Evolutionary conservation across 2,888 invertebrate genomes (phyloP), one percentile per base, ranked within the genome.

Genomic region (Stomorhina lunata): DNA sequence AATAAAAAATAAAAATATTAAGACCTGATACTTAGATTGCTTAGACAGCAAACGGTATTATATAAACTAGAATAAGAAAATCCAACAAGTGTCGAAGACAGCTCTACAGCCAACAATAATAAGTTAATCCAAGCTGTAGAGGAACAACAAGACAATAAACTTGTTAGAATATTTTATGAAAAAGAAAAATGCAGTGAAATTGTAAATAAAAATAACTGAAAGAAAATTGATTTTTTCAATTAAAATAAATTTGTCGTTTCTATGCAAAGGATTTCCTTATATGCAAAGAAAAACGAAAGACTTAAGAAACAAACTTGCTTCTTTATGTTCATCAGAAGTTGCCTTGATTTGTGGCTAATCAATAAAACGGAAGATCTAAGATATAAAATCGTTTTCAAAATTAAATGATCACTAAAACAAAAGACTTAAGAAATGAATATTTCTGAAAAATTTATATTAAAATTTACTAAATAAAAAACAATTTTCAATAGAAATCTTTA

Each of bases 291-390:
- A 84, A 84, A 83, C 81, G 40, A 85, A 86, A 84, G 86, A 88
- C 85, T 87, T 65, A 85, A 85, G 73, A 69, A 78, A 78, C 82
- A 75, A 86, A 86, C 85, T 83, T 84, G 61, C n/a, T n/a, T n/a
- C n/a, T n/a, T n/a, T n/a, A n/a, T n/a, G n/a, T n/a, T n/a, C n/a
- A 65, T 75, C 63, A 1, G 1, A 37, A 7, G 37, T n/a, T n/a
- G n/a, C n/a, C n/a, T n/a, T n/a, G n/a, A n/a, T n/a, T n/a, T n/a
- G n/a, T n/a, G n/a, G n/a, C n/a, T n/a, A n/a, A n/a, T n/a, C n/a
- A n/a, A n/a, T n/a, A n/a, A 63, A 40, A 20, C n/a, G 12, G 0
- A 29, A 45, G 10, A 63, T 2, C 15, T 59, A n/a, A n/a, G n/a
- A n/a, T n/a, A n/a, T n/a, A n/a, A n/a, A n/a, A n/a, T 50, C 25